Conservation (phyloP, 30 jellyfish, hydroid and myxozoan species). For the Catostylus mosaicus region DNA sequence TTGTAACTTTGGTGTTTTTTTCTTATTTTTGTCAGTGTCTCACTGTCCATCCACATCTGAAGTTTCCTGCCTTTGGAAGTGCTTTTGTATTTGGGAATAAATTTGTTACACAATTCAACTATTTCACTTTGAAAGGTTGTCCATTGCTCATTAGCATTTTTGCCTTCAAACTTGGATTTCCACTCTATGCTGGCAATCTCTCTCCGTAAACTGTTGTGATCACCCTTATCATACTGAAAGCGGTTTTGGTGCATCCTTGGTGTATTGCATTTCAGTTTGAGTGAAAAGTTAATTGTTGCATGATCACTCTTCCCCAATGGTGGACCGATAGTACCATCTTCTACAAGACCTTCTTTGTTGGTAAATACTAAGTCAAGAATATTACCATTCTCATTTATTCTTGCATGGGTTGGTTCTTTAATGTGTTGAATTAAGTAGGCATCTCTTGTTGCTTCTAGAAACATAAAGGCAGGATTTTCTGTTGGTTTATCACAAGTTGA, state of each 20-base stretch:
- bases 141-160: slow-evolving; percentile 21
- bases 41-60: slow-evolving; percentile 15
- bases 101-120: slow-evolving; percentile 1
- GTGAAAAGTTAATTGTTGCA: slow-evolving; percentile 23
- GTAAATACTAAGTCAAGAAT: slow-evolving; percentile 28
- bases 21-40: slow-evolving; percentile 21
- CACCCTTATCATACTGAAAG: slow-evolving; percentile 42
- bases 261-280: slow-evolving; percentile 36
- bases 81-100: slow-evolving; percentile 13
- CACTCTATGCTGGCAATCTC: slow-evolving; percentile 20
- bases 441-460: slow-evolving; percentile 9
- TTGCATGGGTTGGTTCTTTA: slow-evolving; percentile 14
- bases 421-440: slow-evolving; percentile 21
- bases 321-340: slow-evolving; percentile 29
- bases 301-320: slow-evolving; percentile 43
- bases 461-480: slow-evolving; percentile 30
- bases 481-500: slow-evolving; percentile 19
- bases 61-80: slow-evolving; percentile 39
- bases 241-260: slow-evolving; percentile 22
- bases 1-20: slow-evolving; percentile 16
- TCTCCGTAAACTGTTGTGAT: slow-evolving; percentile 13
- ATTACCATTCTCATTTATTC: slow-evolving; percentile 9
- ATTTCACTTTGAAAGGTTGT: slow-evolving; percentile 39
- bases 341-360: slow-evolving; percentile 27
- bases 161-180: slow-evolving; percentile 28